phyloP scores from a whole-genome alignment of 2,113 vertebrate species.

The Scortum barcoo region DNA sequence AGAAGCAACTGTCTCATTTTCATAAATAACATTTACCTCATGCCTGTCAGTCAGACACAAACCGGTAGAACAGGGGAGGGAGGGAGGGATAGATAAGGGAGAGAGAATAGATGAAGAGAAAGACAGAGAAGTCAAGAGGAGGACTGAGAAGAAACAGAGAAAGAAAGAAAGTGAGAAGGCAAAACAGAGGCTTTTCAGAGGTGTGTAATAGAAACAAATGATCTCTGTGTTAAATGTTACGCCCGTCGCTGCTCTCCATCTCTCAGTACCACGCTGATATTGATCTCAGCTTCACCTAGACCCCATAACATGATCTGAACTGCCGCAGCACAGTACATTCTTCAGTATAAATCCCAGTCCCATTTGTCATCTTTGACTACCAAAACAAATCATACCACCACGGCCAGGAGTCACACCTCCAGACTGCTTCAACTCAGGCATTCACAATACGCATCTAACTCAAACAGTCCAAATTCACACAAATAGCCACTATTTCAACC shows the following conservation, averaged over 20 bases:
- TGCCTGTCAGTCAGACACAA: constrained; percentile 41
- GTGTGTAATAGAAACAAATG: constrained; percentile 43
- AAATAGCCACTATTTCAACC: constrained; percentile 18
- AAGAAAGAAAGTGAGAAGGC: constrained; percentile 19
- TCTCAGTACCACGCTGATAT: constrained; percentile 43
- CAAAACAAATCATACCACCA: constrained; percentile 45
- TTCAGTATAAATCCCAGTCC: constrained; percentile 24
- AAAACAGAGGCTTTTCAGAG: constrained; percentile 12
- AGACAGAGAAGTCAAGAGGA: constrained; percentile 28
- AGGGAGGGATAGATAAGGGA: constrained; percentile 1
- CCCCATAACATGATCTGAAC: constrained; percentile 41
- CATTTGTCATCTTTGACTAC: constrained; percentile 56
- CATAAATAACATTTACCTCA: constrained; percentile 43
- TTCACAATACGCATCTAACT: constrained; percentile 17
- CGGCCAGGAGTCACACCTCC: not conserved
- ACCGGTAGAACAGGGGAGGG: not conserved
- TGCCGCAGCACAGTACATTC: constrained; percentile 31
- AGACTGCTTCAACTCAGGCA: constrained; percentile 15
- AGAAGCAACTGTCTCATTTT: constrained; percentile 10
- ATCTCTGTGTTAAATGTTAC: constrained; percentile 25
- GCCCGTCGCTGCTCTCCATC: constrained; percentile 17
- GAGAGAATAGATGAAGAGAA: not conserved
- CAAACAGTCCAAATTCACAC: constrained; percentile 1
- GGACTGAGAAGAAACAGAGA: not conserved
- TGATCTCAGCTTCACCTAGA: constrained; percentile 52